Conservation (phyloP, 2,797 vertebrate genomes). For the Melanogrammus aeglefinus region DNA sequence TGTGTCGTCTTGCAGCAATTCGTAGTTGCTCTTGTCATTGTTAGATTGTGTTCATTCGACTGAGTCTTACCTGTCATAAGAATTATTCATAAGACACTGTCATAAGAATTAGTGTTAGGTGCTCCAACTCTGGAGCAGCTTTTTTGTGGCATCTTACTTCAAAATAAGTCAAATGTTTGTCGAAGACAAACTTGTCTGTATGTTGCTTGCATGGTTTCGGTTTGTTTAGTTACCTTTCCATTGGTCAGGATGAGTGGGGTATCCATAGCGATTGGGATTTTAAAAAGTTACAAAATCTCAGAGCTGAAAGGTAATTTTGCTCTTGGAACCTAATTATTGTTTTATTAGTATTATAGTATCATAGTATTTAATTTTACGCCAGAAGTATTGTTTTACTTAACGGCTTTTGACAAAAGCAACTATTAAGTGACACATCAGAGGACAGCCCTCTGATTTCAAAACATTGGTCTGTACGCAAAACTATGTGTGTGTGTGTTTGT, state of each 20-base stretch:
- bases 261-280: too few relatives aligned
- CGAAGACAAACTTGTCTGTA: too few relatives aligned
- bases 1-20: background rate
- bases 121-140: background rate
- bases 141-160: too few relatives aligned
- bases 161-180: too few relatives aligned
- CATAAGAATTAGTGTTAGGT: background rate
- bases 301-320: background rate
- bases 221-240: too few relatives aligned
- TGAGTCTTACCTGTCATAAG: background rate
- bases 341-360: too few relatives aligned
- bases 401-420: background rate
- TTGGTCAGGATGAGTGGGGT: too few relatives aligned
- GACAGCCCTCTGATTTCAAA: background rate
- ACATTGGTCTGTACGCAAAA: background rate
- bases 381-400: background rate
- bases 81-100: background rate
- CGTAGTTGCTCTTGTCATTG: background rate
- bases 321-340: background rate
- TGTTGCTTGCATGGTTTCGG: too few relatives aligned
- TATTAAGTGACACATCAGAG: background rate
- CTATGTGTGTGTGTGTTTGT: background rate
- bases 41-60: background rate
- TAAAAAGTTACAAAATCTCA: background rate
- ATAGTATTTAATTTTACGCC: too few relatives aligned